A percentile compares a stretch with the other conserved stretches of the same genome.
These are phyloP conservation scores for Carcinoscorpius rotundicauda DNA, from an alignment of 1,140 invertebrate species.

Conservation along the genomic window DNA sequence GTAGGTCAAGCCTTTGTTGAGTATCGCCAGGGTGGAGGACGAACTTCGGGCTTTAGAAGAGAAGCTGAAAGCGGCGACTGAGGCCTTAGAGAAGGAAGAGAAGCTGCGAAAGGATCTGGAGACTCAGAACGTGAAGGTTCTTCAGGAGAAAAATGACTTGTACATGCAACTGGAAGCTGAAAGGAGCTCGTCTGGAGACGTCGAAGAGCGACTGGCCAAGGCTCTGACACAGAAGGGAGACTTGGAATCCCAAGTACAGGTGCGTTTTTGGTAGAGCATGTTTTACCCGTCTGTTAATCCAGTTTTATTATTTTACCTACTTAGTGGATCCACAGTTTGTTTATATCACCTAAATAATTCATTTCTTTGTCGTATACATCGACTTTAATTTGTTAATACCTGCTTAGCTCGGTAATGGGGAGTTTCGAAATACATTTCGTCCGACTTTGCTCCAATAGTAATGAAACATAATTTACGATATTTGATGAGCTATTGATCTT, in stretches of 20 bases:
- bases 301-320: too few species aligned
- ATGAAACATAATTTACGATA: too few species aligned
- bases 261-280: conserved; percentile 44
- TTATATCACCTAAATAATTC: too few species aligned
- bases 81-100: conserved; percentile 84
- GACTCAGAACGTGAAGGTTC: conserved; percentile 74
- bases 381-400: too few species aligned
- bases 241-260: conserved; percentile 83
- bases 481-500: too few species aligned
- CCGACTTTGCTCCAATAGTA: too few species aligned
- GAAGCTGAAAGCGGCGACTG: conserved; percentile 85
- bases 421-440: too few species aligned
- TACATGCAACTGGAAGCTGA: conserved; percentile 78
- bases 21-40: conserved; percentile 95
- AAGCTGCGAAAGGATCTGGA: conserved; percentile 95
- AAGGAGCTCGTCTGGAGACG: conserved; percentile 71
- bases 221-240: conserved; percentile 92
- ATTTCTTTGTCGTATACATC: too few species aligned
- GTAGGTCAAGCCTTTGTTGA: conserved; percentile 89
- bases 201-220: conserved; percentile 84
- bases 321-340: too few species aligned
- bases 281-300: too few species aligned
- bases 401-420: too few species aligned
- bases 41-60: conserved; percentile 88
- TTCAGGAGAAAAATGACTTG: conserved; percentile 85